These are phyloP conservation scores for Caenorhabditis drosophilae DNA, from an alignment of 2,888 invertebrate genomes.

Conservation along the genomic window DNA sequence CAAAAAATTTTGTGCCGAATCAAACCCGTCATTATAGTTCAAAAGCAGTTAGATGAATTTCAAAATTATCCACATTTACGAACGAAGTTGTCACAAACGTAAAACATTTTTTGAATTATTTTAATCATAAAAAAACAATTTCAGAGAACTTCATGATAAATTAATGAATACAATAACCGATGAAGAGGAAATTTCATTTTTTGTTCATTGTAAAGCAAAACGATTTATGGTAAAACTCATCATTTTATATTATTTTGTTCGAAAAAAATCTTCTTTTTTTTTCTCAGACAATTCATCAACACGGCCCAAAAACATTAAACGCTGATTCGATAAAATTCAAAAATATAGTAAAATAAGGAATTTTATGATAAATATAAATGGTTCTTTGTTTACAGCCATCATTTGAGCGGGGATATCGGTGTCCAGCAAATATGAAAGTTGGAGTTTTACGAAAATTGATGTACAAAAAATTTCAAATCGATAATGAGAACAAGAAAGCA, in stretches of 20 bases:
- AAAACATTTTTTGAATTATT: too few species aligned
- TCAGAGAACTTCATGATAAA: neutral
- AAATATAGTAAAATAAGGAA: too few species aligned
- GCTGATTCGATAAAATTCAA: too few species aligned
- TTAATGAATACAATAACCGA: neutral
- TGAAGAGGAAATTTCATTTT: neutral
- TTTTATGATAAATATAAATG: too few species aligned
- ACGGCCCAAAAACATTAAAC: too few species aligned
- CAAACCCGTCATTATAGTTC: neutral
- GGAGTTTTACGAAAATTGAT: neutral
- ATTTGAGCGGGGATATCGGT: neutral
- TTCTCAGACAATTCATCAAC: too few species aligned
- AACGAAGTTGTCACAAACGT: neutral
- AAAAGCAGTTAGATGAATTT: neutral
- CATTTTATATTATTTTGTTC: too few species aligned
- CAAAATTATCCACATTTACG: neutral
- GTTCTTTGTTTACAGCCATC: neutral
- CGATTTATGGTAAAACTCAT: too few species aligned
- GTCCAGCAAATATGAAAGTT: neutral
- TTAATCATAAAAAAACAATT: too few species aligned
- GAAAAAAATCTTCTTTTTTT: too few species aligned
- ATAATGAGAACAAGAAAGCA: neutral
- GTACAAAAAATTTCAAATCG: neutral
- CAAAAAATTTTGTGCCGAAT: neutral
- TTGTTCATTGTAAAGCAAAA: neutral